Evolutionary conservation across 2,888 invertebrate species (phyloP).

Genomic region (Exocentrus adspersus): DNA sequence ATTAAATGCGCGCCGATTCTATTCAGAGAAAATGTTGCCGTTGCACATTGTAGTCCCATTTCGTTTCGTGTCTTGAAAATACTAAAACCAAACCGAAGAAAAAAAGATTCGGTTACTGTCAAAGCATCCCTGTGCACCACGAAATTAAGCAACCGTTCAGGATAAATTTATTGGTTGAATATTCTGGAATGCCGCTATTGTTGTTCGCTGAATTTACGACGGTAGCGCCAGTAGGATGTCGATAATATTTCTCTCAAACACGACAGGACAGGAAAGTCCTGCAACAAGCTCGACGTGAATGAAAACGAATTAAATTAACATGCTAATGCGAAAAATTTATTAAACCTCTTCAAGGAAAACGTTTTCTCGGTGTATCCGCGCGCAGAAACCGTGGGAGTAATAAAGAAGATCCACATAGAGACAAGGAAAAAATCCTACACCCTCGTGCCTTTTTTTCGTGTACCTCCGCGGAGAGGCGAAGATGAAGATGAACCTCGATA

Average conservation of each 20-base stretch:
- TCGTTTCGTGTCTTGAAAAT: too few species aligned
- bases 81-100: too few species aligned
- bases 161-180: conserved; percentile 1
- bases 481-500: conserved; percentile 47
- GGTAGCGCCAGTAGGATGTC: conserved; percentile 25
- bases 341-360: background rate
- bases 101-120: too few species aligned
- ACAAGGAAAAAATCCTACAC: conserved; percentile 26
- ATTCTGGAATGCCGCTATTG: background rate
- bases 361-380: background rate
- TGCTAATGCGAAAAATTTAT: too few species aligned
- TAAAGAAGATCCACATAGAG: conserved; percentile 21
- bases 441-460: conserved; percentile 27
- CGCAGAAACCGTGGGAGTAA: conserved; percentile 28
- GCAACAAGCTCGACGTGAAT: too few species aligned
- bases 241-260: conserved; percentile 32
- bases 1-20: background rate
- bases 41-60: too few species aligned
- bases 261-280: too few species aligned
- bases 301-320: too few species aligned
- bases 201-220: conserved; percentile 25
- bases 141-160: background rate
- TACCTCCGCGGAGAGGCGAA: conserved; percentile 24
- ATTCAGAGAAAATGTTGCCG: background rate
- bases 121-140: too few species aligned